Evolutionary conservation across 2,797 vertebrate genomes (phyloP).

Genomic region (Coendou prehensilis): DNA sequence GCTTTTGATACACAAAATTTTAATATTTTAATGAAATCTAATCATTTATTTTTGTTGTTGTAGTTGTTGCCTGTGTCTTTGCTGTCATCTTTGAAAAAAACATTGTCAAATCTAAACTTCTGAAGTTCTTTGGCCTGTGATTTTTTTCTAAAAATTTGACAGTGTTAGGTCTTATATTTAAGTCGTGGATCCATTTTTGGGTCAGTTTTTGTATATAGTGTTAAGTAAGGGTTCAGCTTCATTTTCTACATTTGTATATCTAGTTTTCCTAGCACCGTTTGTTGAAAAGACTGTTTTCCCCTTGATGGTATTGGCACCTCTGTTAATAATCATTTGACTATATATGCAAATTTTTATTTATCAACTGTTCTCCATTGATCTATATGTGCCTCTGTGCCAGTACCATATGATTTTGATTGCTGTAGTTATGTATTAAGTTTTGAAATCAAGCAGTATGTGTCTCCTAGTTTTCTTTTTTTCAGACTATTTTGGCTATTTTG

Average conservation of each 20-base stretch:
- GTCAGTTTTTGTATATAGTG: background rate
- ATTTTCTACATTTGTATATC: background rate
- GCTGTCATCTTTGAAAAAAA: background rate
- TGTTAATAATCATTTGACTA: background rate
- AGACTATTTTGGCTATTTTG: background rate
- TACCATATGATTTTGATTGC: background rate
- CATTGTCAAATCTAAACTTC: background rate
- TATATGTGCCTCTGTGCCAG: background rate
- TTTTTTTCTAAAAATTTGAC: background rate
- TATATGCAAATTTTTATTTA: background rate
- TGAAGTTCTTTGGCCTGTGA: background rate
- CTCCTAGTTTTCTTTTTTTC: background rate
- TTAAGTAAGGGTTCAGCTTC: background rate
- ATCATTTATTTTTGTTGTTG: background rate
- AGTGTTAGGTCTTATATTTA: background rate
- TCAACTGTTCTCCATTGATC: background rate
- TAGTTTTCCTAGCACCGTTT: background rate
- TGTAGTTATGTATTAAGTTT: slow-evolving; percentile 4
- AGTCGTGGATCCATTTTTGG: background rate
- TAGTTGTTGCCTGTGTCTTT: background rate
- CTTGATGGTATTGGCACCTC: background rate
- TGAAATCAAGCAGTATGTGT: background rate
- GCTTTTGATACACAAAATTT: background rate
- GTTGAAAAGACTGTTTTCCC: background rate
- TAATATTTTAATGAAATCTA: background rate